These are phyloP conservation scores for Hemaris fuciformis DNA, from an alignment of 2,888 invertebrate genomes.

Conservation along the genomic window DNA sequence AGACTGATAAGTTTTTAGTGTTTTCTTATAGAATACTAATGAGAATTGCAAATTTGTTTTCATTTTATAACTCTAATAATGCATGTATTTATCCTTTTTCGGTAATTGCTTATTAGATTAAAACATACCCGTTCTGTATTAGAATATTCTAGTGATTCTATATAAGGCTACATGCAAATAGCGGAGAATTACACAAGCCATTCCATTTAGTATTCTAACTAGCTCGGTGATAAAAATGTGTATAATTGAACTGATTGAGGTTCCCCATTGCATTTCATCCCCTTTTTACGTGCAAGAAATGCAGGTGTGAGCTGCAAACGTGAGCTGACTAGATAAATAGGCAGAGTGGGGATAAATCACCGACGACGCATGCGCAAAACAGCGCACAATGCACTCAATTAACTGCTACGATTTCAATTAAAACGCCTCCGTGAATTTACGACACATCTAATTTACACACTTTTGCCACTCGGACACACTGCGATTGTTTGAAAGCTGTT, in stretches of 20 bases:
- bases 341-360: slow-evolving; percentile 63
- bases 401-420: slow-evolving; percentile 77
- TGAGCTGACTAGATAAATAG: slow-evolving; percentile 58
- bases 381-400: slow-evolving; percentile 62
- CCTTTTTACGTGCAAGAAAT: slow-evolving; percentile 38
- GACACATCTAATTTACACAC: slow-evolving; percentile 68
- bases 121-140: not conserved
- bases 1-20: no score
- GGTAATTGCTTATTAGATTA: not conserved
- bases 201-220: not conserved
- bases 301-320: slow-evolving; percentile 47
- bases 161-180: not conserved
- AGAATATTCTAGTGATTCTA: not conserved
- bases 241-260: not conserved
- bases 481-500: slow-evolving; percentile 25
- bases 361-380: slow-evolving; percentile 61
- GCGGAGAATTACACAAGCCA: not conserved
- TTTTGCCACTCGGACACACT: slow-evolving; percentile 47
- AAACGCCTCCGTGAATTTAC: slow-evolving; percentile 72
- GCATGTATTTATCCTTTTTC: no score
- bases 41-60: no score
- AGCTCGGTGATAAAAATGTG: not conserved
- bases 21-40: no score
- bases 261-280: slow-evolving; percentile 13
- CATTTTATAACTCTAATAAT: no score